Evolutionary conservation across 2,797 vertebrate genomes (phyloP).

Genomic region (Acrossocheilus wenchowensis): DNA sequence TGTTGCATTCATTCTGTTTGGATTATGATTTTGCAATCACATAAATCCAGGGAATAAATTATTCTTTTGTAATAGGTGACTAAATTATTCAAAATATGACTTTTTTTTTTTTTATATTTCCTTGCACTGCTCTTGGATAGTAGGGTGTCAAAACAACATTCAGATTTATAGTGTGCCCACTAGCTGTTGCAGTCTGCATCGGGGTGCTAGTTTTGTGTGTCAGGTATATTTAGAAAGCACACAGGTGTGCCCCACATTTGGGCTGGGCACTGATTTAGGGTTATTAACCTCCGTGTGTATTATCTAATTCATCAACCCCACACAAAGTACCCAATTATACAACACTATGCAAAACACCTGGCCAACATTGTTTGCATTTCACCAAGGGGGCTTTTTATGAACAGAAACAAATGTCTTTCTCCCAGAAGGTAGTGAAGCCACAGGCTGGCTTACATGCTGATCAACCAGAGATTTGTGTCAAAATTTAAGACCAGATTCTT

Average conservation of each 20-base stretch:
- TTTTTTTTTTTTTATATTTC: conserved; percentile 6
- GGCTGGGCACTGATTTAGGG: conserved; percentile 38
- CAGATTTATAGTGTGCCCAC: background rate
- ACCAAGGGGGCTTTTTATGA: background rate
- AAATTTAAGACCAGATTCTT: background rate
- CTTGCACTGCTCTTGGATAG: background rate
- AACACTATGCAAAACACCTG: conserved; percentile 33
- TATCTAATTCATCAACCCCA: conserved; percentile 47
- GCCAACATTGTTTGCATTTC: conserved; percentile 7
- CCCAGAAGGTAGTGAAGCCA: background rate
- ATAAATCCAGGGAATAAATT: conserved; percentile 47
- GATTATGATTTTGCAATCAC: conserved; percentile 58
- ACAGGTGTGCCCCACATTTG: conserved; percentile 57
- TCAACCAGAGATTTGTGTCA: background rate
- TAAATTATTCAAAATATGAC: background rate
- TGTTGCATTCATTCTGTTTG: conserved; percentile 60
- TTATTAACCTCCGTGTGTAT: conserved; percentile 45
- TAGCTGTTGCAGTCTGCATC: conserved; percentile 15
- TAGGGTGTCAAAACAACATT: background rate
- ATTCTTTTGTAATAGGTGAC: conserved; percentile 9
- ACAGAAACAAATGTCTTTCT: background rate
- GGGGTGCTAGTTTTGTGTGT: conserved; percentile 38
- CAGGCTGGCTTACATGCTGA: background rate
- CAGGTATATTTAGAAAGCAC: conserved; percentile 57
- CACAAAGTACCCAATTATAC: conserved; percentile 36